Base-by-base conservation (phyloP, 64 coral and sea anemone genomes). In the Pocillopora verrucosa region DNA sequence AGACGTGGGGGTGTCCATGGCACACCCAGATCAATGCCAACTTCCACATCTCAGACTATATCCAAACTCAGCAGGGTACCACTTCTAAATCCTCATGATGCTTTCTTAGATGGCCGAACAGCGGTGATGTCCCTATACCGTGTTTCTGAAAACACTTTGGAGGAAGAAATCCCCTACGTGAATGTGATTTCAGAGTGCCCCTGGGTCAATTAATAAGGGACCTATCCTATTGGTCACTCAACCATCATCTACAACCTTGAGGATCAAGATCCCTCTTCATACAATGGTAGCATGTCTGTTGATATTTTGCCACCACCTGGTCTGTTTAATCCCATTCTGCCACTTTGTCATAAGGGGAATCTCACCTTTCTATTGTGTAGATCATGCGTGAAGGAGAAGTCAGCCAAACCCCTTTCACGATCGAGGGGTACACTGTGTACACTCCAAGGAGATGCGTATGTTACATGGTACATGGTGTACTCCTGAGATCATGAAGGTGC, bases 101-200 rank as follows among this genome's bases (percentile, higher is more conserved):
- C 80, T 16, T 92, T 92, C 24, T 92, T 86, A 19, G 90, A 80
- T 13, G 82, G 82, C 11, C 90, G 1, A 56, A n/a, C 30, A 11
- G 75, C 75, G 19, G 30, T 30, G 30, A 22, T 19, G 14, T 64
- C 56, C 11, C 84, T 92, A 9, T 70, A 51, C 38, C 41, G 35
- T 20, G 34, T n/a, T 5, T 38, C 22, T 16, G 58, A 87, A 34
- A 20, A 36, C 2, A 56, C 17, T 15, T 14, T 41, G 2, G 60
- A 35, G 13, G 84, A 92, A 34, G 9, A 60, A 35, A 92, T 92
- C 14, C 30, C 73, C 14, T 92, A 92, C 74, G 22, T 45, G 17
- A 82, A 92, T 70, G 61, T 86, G 36, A 77, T 30, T 2, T 74
- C 63, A 17, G 16, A 86, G 34, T 92, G 87, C 76, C 90, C 90